Conservation (phyloP, 2,113 vertebrate genomes). For the Tricholaema leucomelas region DNA sequence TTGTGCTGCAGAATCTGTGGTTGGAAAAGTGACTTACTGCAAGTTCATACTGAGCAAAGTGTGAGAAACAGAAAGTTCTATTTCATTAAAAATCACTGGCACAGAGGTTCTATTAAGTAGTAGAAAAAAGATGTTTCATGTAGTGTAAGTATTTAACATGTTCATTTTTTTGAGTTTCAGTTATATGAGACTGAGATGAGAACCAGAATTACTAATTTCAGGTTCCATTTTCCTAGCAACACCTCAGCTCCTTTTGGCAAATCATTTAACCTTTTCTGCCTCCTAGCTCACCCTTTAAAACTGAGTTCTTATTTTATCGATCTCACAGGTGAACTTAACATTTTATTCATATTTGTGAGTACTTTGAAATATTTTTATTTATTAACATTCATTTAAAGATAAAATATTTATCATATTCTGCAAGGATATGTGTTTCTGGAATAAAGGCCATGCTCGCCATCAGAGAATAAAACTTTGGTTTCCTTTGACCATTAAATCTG, state of each 20-base stretch:
- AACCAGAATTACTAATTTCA: background rate
- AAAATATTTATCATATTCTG: background rate
- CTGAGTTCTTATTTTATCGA: background rate
- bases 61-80: background rate
- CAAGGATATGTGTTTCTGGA: background rate
- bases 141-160: background rate
- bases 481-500: background rate
- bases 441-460: background rate
- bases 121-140: background rate
- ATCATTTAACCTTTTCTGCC: background rate
- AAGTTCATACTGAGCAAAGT: background rate
- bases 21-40: background rate
- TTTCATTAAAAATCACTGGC: background rate
- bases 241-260: conserved; percentile 6
- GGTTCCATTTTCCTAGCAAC: background rate
- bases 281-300: background rate
- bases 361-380: background rate
- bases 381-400: too few species aligned
- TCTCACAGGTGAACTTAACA: background rate
- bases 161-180: background rate
- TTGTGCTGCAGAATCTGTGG: background rate
- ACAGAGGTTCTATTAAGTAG: background rate
- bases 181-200: background rate
- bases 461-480: background rate
- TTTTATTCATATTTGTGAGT: background rate